phyloP scores from a whole-genome alignment of 2,888 invertebrate genomes.

The Lacanobia oleracea region DNA sequence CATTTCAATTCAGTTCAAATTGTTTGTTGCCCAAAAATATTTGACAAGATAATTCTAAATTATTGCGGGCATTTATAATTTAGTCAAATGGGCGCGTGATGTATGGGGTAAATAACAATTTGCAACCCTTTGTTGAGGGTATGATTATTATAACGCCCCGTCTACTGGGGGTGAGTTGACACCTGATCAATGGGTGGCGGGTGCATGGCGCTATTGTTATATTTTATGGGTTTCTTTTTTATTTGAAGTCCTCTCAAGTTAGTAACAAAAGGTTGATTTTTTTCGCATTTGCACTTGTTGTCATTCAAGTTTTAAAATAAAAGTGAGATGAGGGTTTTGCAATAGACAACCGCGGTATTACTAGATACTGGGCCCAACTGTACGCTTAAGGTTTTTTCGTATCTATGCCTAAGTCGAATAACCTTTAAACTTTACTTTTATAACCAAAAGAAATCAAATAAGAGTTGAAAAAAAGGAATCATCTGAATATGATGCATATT shows the following conservation, averaged over 20 bases:
- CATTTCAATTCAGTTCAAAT: not conserved
- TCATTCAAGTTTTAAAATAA: slow-evolving; percentile 5
- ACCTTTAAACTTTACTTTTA: not conserved
- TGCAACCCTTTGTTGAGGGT: slow-evolving; percentile 86
- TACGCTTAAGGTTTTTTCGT: not conserved
- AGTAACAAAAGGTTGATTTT: slow-evolving; percentile 21
- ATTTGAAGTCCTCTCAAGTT: slow-evolving; percentile 48
- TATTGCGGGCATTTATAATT: slow-evolving; percentile 85
- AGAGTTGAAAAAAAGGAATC: not conserved
- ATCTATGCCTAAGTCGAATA: not conserved
- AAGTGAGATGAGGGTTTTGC: not conserved
- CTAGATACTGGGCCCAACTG: not conserved
- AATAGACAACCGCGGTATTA: not conserved
- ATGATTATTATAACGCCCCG: slow-evolving; percentile 80
- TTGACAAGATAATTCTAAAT: slow-evolving; percentile 87
- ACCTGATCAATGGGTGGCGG: slow-evolving; percentile 82
- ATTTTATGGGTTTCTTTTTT: slow-evolving; percentile 58
- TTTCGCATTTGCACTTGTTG: slow-evolving; percentile 15
- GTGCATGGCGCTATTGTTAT: slow-evolving; percentile 68
- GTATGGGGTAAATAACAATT: slow-evolving; percentile 89
- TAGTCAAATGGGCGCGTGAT: slow-evolving; percentile 84
- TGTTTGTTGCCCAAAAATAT: slow-evolving; percentile 36
- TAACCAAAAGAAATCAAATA: not conserved
- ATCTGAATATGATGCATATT: slow-evolving; percentile 4
- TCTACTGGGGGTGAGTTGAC: slow-evolving; percentile 74